Base-by-base conservation (phyloP, 1,140 invertebrate species). In the Chelonus insularis region DNA sequence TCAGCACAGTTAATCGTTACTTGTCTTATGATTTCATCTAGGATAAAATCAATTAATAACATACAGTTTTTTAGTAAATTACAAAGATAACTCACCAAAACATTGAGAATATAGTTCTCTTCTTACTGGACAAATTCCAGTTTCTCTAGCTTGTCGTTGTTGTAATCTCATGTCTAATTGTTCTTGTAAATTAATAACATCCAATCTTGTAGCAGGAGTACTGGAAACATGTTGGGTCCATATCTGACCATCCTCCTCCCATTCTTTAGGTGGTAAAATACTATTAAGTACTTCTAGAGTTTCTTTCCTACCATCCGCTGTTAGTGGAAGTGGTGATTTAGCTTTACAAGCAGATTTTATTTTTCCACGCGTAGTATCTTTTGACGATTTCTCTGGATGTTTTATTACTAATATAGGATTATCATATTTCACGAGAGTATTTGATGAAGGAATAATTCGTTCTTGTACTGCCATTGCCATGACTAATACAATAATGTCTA, bases 101-200 rank as follows among this genome's bases (percentile, higher is more conserved):
- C 95, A 96, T 79, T 99, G 96, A 1, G 93, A 93, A 75, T 98
- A 99, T 0, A 99, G 86, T 76, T 97, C 91, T 48, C 96, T 83
- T 45, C 97, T 84, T 47, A 98, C 90, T 0, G 96, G 95, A 82
- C 97, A 99, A 69, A 99, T 96, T 20, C 97, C 97, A 12, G 95
- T 97, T 82, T 98, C 95, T 68, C 95, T 86, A 0, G 97, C 96
- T 78, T 96, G 93, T 54, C 91, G 84, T 74, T 96, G 92, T 73
- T 97, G 93, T 14, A 99, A 81, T 66, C 90, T 86, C 70, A 92
- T 92, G 73, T 98, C 95, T 29, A 99, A 77, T 78, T 97, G 92
- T 79, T 98, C 95, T 83, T 98, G 94, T 12, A 99, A 84, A 80
- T 96, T 96, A 43, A 97, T 90, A 0, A 99, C 94, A 82, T 99